A percentile compares a stretch with the other conserved stretches of the same genome.
Conservation (phyloP, 2,797 vertebrate species). For the Muscicapa comitata region DNA sequence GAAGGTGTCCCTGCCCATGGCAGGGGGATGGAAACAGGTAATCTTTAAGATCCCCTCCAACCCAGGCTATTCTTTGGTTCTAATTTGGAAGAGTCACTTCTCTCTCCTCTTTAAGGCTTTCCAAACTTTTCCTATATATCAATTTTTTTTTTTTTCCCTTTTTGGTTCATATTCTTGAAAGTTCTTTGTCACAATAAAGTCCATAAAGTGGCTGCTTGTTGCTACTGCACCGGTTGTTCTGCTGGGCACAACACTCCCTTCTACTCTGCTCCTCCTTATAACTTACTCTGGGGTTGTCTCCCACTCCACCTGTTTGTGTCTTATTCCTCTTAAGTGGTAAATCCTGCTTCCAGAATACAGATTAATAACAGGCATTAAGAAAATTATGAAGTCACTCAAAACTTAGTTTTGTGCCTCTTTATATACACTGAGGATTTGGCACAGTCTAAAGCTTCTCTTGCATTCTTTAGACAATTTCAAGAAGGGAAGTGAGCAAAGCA, state of each 20-base stretch:
- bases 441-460: background rate
- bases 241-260: accelerated
- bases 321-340: background rate
- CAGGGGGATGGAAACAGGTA: background rate
- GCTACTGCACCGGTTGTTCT: background rate
- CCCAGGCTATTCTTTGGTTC: background rate
- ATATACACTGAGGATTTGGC: background rate
- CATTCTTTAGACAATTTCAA: background rate
- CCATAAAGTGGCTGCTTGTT: background rate
- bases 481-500: background rate
- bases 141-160: background rate
- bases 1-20: background rate
- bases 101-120: background rate
- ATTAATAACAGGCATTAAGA: background rate
- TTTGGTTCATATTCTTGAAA: background rate
- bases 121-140: background rate
- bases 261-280: background rate
- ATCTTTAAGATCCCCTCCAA: background rate
- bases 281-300: background rate
- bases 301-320: background rate
- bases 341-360: background rate
- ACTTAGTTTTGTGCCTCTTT: background rate
- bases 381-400: background rate
- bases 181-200: background rate
- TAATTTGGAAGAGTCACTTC: background rate